Evolutionary conservation across 2,113 vertebrate genomes (phyloP).

Genomic region (Arothron firmamentum): DNA sequence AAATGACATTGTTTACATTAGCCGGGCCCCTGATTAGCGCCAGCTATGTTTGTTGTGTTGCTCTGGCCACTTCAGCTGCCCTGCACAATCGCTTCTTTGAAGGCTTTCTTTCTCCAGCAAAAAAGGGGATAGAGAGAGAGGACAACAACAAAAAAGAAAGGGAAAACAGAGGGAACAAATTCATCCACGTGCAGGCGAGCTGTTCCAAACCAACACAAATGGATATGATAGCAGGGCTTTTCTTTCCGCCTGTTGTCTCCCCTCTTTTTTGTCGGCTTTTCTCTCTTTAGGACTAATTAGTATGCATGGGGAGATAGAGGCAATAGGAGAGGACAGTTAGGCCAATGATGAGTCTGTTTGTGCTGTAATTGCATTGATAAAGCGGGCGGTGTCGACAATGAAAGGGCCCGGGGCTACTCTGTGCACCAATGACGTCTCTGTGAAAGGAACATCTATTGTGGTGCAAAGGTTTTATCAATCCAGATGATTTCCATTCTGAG

Average conservation of each 20-base stretch:
- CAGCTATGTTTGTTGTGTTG: conserved; percentile 73
- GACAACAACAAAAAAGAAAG: conserved; percentile 53
- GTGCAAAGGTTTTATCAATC: conserved; percentile 53
- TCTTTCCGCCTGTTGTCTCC: conserved; percentile 49
- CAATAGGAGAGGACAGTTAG: conserved; percentile 68
- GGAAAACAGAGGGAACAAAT: conserved; percentile 38
- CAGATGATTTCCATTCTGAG: conserved; percentile 63
- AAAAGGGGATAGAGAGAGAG: conserved; percentile 62
- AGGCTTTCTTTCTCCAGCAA: conserved; percentile 70
- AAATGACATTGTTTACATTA: conserved; percentile 83
- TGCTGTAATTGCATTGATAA: conserved; percentile 75
- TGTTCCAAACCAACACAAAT: conserved; percentile 55
- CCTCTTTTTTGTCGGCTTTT: conserved; percentile 58
- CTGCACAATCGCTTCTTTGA: conserved; percentile 76
- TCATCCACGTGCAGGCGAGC: conserved; percentile 30
- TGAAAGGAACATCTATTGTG: conserved; percentile 66
- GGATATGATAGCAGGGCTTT: conserved; percentile 56
- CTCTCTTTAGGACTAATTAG: conserved; percentile 82
- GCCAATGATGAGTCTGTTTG: conserved; percentile 72
- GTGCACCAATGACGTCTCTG: conserved; percentile 26
- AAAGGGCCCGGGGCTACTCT: conserved; percentile 46
- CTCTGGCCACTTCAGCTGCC: conserved; percentile 72
- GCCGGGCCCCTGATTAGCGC: conserved; percentile 78
- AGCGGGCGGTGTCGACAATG: conserved; percentile 60
- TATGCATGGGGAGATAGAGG: conserved; percentile 71